Percentiles rank a stretch among this genome's conserved stretches.
Conservation (phyloP, 92 coral and sea anemone species). For the Heliopora coerulea region DNA sequence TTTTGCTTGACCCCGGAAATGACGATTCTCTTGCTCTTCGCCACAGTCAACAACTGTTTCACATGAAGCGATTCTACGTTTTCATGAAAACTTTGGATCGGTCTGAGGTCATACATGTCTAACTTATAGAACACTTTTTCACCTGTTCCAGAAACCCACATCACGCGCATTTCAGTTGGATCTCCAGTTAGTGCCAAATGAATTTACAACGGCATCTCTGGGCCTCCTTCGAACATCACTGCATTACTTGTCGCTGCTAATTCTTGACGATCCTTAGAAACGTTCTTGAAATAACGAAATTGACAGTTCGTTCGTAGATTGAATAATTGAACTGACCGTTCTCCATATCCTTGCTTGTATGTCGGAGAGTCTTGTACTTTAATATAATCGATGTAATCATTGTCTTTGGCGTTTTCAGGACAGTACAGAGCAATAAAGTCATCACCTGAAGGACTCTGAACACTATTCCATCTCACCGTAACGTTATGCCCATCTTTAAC, state of each 20-base stretch:
- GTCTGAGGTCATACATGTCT: no score
- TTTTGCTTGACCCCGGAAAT: no score
- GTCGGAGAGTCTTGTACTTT: slow-evolving; percentile 53
- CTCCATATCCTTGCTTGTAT: slow-evolving; percentile 52
- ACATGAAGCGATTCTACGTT: no score
- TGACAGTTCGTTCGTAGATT: slow-evolving; percentile 49
- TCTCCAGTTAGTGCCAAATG: slow-evolving; percentile 41
- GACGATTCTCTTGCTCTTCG: no score
- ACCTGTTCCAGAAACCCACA: slow-evolving; percentile 46
- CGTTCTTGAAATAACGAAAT: slow-evolving; percentile 49
- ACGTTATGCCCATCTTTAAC: slow-evolving; percentile 66
- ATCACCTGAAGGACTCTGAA: slow-evolving; percentile 39
- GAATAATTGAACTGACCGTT: slow-evolving; percentile 31
- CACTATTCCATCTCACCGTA: slow-evolving; percentile 70
- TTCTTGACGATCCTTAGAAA: slow-evolving; percentile 28
- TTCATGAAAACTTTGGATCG: no score
- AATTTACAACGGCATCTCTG: slow-evolving; percentile 32
- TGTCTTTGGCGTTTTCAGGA: slow-evolving; percentile 63
- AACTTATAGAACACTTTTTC: no score
- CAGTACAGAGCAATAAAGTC: slow-evolving; percentile 81
- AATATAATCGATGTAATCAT: slow-evolving; percentile 68
- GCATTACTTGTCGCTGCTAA: slow-evolving; percentile 36
- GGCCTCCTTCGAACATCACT: slow-evolving; percentile 31
- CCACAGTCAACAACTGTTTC: no score
- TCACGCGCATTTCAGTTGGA: slow-evolving; percentile 43